Evolutionary conservation across 1,140 invertebrate species (phyloP).

Genomic region (Panulirus ornatus): DNA sequence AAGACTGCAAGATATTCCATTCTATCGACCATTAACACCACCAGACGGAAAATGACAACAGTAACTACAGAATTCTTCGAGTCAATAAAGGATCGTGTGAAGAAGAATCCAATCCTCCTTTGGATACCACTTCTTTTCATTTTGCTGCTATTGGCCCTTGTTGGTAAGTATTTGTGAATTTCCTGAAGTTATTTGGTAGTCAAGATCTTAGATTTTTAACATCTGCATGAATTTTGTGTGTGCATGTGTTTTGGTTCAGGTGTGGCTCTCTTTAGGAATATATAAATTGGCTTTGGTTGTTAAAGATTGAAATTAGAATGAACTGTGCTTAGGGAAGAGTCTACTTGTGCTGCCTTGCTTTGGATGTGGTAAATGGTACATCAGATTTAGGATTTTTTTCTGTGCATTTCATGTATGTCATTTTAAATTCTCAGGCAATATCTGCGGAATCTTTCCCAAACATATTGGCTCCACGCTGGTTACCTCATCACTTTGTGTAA

Average conservation of each 20-base stretch:
- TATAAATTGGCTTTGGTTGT: neutral
- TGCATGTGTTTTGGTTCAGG: neutral
- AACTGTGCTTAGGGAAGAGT: too few relatives aligned
- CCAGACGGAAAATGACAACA: neutral
- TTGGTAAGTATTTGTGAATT: constrained; percentile 33
- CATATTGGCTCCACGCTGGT: too few relatives aligned
- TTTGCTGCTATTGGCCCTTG: constrained; percentile 28
- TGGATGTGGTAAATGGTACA: too few relatives aligned
- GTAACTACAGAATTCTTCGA: neutral
- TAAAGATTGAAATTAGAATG: neutral
- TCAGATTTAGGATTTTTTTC: too few relatives aligned
- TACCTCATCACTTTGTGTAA: too few relatives aligned
- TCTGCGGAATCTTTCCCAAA: too few relatives aligned
- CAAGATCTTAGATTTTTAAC: neutral
- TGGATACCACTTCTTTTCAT: constrained; percentile 54
- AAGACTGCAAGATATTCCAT: constrained; percentile 29
- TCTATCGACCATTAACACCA: constrained; percentile 19
- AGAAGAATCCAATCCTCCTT: constrained; percentile 43
- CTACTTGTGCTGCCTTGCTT: too few relatives aligned
- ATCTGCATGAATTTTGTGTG: neutral
- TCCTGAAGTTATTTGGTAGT: too few relatives aligned
- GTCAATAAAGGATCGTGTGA: neutral
- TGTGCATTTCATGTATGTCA: too few relatives aligned
- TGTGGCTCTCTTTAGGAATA: neutral
- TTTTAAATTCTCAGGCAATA: too few relatives aligned